Conservation (phyloP, 2,797 vertebrate species). For the Moxostoma hubbsi region DNA sequence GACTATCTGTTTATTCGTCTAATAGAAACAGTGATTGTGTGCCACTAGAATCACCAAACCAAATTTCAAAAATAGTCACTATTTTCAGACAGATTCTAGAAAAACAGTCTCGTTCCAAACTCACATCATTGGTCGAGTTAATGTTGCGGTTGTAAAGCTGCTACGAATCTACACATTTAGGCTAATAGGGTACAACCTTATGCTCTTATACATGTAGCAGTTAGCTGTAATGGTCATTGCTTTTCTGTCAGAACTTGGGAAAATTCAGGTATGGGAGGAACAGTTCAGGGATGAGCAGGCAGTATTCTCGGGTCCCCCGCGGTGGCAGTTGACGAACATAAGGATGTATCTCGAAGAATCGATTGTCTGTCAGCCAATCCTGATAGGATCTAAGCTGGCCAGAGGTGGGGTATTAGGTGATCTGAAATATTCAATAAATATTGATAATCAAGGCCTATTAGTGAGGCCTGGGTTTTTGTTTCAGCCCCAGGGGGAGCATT, state of each 20-base stretch:
- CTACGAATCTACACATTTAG: not conserved
- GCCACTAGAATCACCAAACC: no score
- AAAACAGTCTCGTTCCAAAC: no score
- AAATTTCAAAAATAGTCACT: no score
- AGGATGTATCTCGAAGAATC: conserved; percentile 52
- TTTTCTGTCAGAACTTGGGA: conserved; percentile 8
- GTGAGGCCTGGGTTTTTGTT: conserved; percentile 29
- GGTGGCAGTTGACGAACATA: conserved; percentile 32
- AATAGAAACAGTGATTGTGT: no score
- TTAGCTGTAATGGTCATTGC: conserved; percentile 25
- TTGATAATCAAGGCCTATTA: conserved; percentile 53
- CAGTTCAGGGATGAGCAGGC: conserved; percentile 8
- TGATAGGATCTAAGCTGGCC: conserved; percentile 53
- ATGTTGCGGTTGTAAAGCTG: no score
- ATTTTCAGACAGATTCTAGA: no score
- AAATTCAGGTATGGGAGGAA: not conserved
- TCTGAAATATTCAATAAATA: conserved; percentile 60
- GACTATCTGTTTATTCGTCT: no score
- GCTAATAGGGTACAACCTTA: not conserved
- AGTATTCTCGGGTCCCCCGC: conserved; percentile 25
- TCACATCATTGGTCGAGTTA: no score
- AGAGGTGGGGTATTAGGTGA: conserved; percentile 58
- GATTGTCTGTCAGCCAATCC: conserved; percentile 59
- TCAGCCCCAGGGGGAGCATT: conserved; percentile 25
- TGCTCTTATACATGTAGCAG: conserved; percentile 9